Evolutionary conservation across 35 echinoderm and acorn worm genomes (phyloP).

Genomic region (Acanthaster planci): DNA sequence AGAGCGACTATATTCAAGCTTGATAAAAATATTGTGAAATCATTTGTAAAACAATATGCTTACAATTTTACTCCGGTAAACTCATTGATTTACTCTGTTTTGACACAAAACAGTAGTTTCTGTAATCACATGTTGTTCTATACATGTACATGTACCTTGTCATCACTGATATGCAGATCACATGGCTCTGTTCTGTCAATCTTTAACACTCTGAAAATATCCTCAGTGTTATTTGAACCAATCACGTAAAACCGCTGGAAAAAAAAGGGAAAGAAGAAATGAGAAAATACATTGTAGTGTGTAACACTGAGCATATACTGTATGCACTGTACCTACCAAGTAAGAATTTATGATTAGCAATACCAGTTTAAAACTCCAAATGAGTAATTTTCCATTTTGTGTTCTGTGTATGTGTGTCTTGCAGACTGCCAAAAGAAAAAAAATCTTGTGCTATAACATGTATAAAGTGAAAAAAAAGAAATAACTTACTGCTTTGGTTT

Average conservation of each 20-base stretch:
- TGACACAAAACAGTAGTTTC: too few relatives aligned
- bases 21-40: slow-evolving; percentile 1
- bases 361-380: neutral
- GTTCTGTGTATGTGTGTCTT: too few relatives aligned
- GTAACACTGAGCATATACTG: neutral
- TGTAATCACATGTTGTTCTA: too few relatives aligned
- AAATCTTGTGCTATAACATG: too few relatives aligned
- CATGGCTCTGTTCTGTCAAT: slow-evolving; percentile 72
- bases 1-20: slow-evolving; percentile 47
- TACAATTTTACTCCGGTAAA: too few relatives aligned
- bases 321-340: neutral
- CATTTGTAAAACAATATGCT: too few relatives aligned
- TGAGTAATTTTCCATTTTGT: neutral
- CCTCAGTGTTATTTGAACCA: slow-evolving; percentile 73
- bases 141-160: slow-evolving; percentile 44
- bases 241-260: slow-evolving; percentile 65
- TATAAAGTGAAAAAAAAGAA: too few relatives aligned
- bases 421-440: too few relatives aligned
- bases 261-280: slow-evolving; percentile 9
- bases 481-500: slow-evolving; percentile 62
- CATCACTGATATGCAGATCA: slow-evolving; percentile 60
- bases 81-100: too few relatives aligned
- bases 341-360: neutral
- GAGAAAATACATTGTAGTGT: neutral
- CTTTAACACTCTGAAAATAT: slow-evolving; percentile 60